Evolutionary conservation across 2,888 invertebrate genomes (phyloP), one percentile per base, ranked within the genome.

Genomic region (Brachypterus glaber): DNA sequence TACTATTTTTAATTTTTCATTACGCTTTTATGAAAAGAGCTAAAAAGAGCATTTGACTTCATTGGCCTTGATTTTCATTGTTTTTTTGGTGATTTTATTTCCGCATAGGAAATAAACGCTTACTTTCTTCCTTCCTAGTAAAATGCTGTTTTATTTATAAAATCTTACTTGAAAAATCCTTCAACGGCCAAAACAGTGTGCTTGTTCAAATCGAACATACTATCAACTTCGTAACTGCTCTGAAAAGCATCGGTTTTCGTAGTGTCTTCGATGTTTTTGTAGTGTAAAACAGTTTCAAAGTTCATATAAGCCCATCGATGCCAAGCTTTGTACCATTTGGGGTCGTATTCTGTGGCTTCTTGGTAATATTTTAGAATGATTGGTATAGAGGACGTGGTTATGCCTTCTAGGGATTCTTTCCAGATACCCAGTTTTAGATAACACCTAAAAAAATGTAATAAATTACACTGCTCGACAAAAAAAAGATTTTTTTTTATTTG

Each of bases 241-340:
- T 9, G 9, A 8, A 7, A 21, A 21, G 24, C 24, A 12, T 31
- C 17, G 5, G 7, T 14, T 53, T 50, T 21, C 35, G 35, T 5
- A 13, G 37, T 13, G 17, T 24, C 14, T 47, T 42, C 2, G 2
- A 27, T 15, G 39, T 55, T 59, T 55, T 75, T 76, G 48, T 75
- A 75, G 51, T 74, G 74, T 2, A 76, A 58, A 5, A 92, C 89
- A 0, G 95, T 89, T 66, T 96, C 93, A 59, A 93, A 98, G 67
- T 97, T 96, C 78, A 93, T 93, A 58, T 92, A 92, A 0, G 97
- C 98, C 79, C 90, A 93, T 1, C 92, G 82, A 64, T 98, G 97
- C 96, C 97, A 98, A 0, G 97, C 97, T 69, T 91, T 91, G 62
- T 91, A 91, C 92, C 96, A 97, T 35, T 80, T 78, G 1, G 81